phyloP scores from a whole-genome alignment of 2,113 vertebrate genomes.

The Tupaia chinensis region DNA sequence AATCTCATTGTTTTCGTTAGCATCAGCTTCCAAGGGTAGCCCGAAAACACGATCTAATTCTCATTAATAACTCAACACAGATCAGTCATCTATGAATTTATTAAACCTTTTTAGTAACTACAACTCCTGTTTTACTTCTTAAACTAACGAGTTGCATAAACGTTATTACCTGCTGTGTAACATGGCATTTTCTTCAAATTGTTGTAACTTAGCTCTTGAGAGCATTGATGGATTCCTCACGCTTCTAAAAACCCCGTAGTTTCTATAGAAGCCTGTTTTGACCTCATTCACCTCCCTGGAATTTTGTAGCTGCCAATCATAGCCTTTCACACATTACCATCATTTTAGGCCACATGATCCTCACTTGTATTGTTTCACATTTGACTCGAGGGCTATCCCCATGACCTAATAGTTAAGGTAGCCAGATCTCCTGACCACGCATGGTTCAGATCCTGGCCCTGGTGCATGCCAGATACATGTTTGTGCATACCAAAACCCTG shows the following conservation, averaged over 20 bases:
- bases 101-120: constrained; percentile 55
- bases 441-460: too few relatives aligned
- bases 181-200: constrained; percentile 53
- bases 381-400: not conserved
- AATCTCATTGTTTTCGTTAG: constrained; percentile 4
- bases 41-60: constrained; percentile 62
- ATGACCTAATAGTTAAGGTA: too few relatives aligned
- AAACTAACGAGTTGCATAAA: constrained; percentile 62
- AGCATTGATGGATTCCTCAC: not conserved
- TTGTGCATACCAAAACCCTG: too few relatives aligned
- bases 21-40: not conserved
- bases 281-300: not conserved
- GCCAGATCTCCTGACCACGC: too few relatives aligned
- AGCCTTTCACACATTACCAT: not conserved
- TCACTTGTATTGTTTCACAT: not conserved
- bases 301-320: not conserved
- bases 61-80: constrained; percentile 58
- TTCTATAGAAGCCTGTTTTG: not conserved
- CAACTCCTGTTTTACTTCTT: constrained; percentile 61
- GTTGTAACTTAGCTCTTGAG: constrained; percentile 53
- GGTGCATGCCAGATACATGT: too few relatives aligned
- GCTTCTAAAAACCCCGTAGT: not conserved
- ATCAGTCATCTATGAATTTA: constrained; percentile 66
- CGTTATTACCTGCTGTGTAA: constrained; percentile 52
- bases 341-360: not conserved